Percentiles rank a stretch among this genome's conserved stretches.
Evolutionary conservation across 2,888 invertebrate species (phyloP).

Genomic region (Drosophila austrosaltans): DNA sequence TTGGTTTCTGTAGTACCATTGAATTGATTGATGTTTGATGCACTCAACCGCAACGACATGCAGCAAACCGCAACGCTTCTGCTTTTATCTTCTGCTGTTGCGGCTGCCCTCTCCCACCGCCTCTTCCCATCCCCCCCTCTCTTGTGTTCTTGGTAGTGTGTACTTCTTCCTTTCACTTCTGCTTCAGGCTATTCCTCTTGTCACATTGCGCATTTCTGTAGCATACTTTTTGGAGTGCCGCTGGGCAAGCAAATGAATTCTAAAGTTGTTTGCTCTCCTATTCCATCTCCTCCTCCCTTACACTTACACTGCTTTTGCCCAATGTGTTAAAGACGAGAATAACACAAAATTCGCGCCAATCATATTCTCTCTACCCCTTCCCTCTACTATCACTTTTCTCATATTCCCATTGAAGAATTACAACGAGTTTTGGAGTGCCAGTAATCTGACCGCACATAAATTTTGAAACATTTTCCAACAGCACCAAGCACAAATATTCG

Average conservation of each 20-base stretch:
- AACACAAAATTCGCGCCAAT: slow-evolving; percentile 4
- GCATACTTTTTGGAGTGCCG: slow-evolving; percentile 62
- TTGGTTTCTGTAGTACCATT: slow-evolving; percentile 66
- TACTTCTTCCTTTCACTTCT: slow-evolving; percentile 22
- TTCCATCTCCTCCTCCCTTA: neutral
- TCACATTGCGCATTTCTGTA: slow-evolving; percentile 66
- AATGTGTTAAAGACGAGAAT: slow-evolving; percentile 23
- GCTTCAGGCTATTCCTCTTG: slow-evolving; percentile 31
- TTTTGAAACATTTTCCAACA: slow-evolving; percentile 56
- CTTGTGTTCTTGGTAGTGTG: neutral
- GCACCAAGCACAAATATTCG: slow-evolving; percentile 42
- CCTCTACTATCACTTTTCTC: slow-evolving; percentile 30
- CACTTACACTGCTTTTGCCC: neutral
- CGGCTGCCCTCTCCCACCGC: neutral
- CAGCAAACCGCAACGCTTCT: slow-evolving; percentile 67
- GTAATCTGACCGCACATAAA: slow-evolving; percentile 80
- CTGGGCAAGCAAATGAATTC: slow-evolving; percentile 49
- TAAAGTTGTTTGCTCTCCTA: slow-evolving; percentile 32
- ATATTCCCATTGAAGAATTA: slow-evolving; percentile 55
- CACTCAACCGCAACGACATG: slow-evolving; percentile 76
- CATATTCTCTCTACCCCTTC: neutral
- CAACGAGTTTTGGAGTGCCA: slow-evolving; percentile 59
- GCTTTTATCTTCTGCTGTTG: slow-evolving; percentile 18
- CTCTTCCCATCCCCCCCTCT: neutral
- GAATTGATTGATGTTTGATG: slow-evolving; percentile 79